Evolutionary conservation across 2,113 vertebrate genomes (phyloP), one percentile per base, ranked within the genome.

Genomic region (Chaetorhynchus papuensis): DNA sequence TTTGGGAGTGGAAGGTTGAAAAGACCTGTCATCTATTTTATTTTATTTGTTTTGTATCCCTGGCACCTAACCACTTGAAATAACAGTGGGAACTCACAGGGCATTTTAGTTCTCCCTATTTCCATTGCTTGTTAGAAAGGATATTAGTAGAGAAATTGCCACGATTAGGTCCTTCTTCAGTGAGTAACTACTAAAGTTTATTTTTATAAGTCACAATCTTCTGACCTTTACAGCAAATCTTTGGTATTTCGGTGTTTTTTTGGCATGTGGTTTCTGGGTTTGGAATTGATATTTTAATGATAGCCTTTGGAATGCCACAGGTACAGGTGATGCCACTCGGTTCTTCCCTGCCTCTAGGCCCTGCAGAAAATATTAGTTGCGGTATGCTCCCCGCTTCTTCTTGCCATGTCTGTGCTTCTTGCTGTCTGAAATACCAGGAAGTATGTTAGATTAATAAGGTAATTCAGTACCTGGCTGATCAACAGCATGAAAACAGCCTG

Each of bases 361-460:
- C 18, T 74, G 60, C 45, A 80, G 76, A 72, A 83, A 74, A 53
- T 35, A 9, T 61, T 76, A 49, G 10, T 47, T 4, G 10, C 20
- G 7, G 9, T 44, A 7, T 44, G 30, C 9, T 52, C 9, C 2
- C 7, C 3, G 0, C 12, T 19, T 37, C 31, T 63, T 17, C 11
- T 71, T 6, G 0, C 44, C 28, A 23, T 45, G 7, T 64, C 37
- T 75, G 15, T 82, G 24, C 53, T 79, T 9, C 26, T 33, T 76
- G 20, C 33, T 18, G 15, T 45, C 68, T 89, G 79, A 45, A 90
- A 53, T 65, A 77, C 31, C 21, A 45, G 66, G 54, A 94, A 80
- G 18, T 76, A 16, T 52, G 30, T 59, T 85, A 42, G 11, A 44
- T 45, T 76, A 50, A 57, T 69, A 6, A 47, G 22, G 4, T 85